These are phyloP conservation scores for Leuctra nigra DNA, from an alignment of 2,888 invertebrate genomes.

Conservation along the genomic window DNA sequence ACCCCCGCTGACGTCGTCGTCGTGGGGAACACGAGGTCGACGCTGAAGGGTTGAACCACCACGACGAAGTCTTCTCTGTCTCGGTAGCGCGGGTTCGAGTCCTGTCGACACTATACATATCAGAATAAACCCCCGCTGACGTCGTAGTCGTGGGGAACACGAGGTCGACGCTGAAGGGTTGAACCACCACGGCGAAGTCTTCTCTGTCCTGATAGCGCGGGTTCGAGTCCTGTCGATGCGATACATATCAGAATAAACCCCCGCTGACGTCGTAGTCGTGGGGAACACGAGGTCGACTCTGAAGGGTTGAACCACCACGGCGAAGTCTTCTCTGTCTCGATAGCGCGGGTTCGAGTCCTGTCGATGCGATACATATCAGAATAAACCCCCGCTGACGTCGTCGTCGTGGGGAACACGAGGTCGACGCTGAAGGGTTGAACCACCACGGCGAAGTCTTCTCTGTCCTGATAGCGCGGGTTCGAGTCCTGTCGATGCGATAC, in stretches of 20 bases:
- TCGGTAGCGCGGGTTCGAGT: too few species aligned
- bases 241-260: too few species aligned
- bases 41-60: constrained; percentile 46
- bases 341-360: too few species aligned
- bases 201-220: constrained; percentile 44
- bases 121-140: too few species aligned
- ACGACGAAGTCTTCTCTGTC: constrained; percentile 51
- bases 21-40: constrained; percentile 35
- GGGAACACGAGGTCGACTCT: constrained; percentile 36
- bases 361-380: too few species aligned
- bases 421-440: constrained; percentile 46
- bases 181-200: constrained; percentile 52
- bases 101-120: too few species aligned
- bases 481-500: too few species aligned
- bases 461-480: constrained; percentile 43
- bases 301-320: constrained; percentile 50
- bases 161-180: constrained; percentile 44
- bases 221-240: too few species aligned
- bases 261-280: too few species aligned
- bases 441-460: constrained; percentile 52
- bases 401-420: constrained; percentile 31
- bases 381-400: too few species aligned
- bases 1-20: too few species aligned
- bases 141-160: too few species aligned
- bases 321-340: constrained; percentile 47